These are phyloP conservation scores for Hephaestus fuliginosus DNA, from an alignment of 2,797 vertebrate species.

Conservation along the genomic window DNA sequence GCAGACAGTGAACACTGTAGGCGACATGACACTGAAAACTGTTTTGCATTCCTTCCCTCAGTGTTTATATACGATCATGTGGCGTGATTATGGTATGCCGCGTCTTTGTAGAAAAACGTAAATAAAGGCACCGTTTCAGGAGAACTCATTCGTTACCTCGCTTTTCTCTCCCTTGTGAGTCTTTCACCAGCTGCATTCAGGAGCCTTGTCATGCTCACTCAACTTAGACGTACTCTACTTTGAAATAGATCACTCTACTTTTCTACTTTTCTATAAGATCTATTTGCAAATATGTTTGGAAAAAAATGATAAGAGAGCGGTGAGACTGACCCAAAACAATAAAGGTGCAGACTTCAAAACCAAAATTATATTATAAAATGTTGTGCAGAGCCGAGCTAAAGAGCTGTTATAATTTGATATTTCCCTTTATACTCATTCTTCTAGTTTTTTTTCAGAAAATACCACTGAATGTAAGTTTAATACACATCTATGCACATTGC, in stretches of 20 bases:
- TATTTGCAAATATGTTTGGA: no score
- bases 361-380: no score
- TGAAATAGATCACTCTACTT: no score
- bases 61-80: not conserved
- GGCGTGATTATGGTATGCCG: not conserved
- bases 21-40: not conserved
- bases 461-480: not conserved
- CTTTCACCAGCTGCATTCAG: constrained; percentile 11
- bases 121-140: not conserved
- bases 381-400: no score
- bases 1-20: not conserved
- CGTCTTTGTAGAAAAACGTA: not conserved
- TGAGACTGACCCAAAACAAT: no score
- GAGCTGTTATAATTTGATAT: no score
- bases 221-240: not conserved
- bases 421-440: no score
- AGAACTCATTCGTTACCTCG: not conserved
- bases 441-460: no score
- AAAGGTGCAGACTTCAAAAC: no score
- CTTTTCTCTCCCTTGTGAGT: not conserved
- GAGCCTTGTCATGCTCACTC: not conserved
- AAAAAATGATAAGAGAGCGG: no score
- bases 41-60: not conserved
- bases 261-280: no score
- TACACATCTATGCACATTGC: constrained; percentile 37